These are phyloP conservation scores for Oncorhynchus tshawytscha DNA, from an alignment of 2,113 vertebrate species.

Conservation along the genomic window DNA sequence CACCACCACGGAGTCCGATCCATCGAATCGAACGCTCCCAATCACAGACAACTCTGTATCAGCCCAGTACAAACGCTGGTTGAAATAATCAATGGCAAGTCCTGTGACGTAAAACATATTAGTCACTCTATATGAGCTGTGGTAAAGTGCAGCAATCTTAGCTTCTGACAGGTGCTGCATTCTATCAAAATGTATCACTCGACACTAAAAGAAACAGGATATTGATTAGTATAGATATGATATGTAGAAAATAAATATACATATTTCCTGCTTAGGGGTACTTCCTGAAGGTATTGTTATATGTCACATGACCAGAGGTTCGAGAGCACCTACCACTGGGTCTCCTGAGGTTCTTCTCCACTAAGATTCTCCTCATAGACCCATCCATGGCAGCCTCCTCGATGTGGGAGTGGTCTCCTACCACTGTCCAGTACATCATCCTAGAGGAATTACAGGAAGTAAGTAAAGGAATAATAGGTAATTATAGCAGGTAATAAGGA, in stretches of 20 bases:
- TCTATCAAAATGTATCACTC: neutral
- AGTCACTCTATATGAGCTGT: neutral
- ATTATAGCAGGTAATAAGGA: neutral
- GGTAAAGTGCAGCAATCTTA: neutral
- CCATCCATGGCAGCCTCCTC: conserved; percentile 88
- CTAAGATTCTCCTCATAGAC: conserved; percentile 78
- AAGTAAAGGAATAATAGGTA: no score
- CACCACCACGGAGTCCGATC: conserved; percentile 72
- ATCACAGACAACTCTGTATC: conserved; percentile 84
- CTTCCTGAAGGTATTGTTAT: neutral
- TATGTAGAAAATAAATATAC: no score
- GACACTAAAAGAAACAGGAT: no score
- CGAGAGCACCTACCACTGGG: conserved; percentile 76
- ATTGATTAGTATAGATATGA: no score
- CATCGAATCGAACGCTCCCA: conserved; percentile 81
- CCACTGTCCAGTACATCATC: conserved; percentile 91
- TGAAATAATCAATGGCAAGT: conserved; percentile 82
- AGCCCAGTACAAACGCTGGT: conserved; percentile 86
- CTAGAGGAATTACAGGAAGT: conserved; percentile 47
- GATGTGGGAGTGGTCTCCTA: conserved; percentile 85
- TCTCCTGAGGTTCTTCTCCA: conserved; percentile 83
- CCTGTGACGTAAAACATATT: conserved; percentile 61
- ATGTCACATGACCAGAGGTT: neutral
- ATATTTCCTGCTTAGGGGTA: no score
- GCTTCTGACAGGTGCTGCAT: neutral